These are phyloP conservation scores for Teleogryllus occipitalis DNA, from an alignment of 1,140 invertebrate species.

Conservation along the genomic window DNA sequence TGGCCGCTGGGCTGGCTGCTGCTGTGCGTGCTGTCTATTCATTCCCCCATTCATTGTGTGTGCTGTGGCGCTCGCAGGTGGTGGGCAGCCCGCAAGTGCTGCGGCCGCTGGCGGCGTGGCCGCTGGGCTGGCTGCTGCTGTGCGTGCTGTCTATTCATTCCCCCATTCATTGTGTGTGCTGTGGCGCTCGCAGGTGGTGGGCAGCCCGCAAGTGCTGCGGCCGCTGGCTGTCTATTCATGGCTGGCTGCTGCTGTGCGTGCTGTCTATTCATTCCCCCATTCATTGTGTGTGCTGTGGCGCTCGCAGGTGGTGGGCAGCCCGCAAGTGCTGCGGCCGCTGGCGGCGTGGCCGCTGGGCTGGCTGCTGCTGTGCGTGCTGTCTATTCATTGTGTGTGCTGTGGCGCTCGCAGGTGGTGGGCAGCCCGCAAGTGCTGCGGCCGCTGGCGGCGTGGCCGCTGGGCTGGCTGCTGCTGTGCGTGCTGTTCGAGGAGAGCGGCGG, in stretches of 20 bases:
- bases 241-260: too few relatives aligned
- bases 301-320: conserved; percentile 24
- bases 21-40: conserved; percentile 42
- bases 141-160: conserved; percentile 43
- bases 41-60: not conserved
- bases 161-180: too few relatives aligned
- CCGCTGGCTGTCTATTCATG: too few relatives aligned
- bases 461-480: conserved; percentile 45
- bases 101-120: conserved; percentile 41
- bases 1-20: conserved; percentile 47
- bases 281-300: too few relatives aligned
- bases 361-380: conserved; percentile 43
- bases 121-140: conserved; percentile 45
- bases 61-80: not conserved
- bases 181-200: conserved; percentile 17
- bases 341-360: conserved; percentile 46
- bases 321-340: conserved; percentile 33
- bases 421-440: conserved; percentile 32
- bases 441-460: conserved; percentile 43
- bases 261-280: too few relatives aligned
- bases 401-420: conserved; percentile 8
- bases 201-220: conserved; percentile 30
- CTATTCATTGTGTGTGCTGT: conserved; percentile 20
- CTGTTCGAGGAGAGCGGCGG: conserved; percentile 39
- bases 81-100: conserved; percentile 28